These are phyloP conservation scores for Plectrocnemia conspersa DNA, from an alignment of 1,140 invertebrate species.

Conservation along the genomic window DNA sequence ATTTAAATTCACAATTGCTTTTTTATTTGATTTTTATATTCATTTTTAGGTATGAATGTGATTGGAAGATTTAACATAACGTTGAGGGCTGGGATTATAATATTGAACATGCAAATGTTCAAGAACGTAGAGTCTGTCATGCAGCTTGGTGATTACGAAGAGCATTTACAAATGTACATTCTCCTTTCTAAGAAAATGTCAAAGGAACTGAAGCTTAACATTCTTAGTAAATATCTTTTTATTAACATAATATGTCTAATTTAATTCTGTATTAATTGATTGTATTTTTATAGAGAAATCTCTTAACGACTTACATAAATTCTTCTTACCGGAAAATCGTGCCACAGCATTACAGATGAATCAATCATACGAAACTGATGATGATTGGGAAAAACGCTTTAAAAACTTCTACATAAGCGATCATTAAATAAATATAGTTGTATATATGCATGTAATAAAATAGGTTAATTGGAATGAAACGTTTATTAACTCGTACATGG, in stretches of 20 bases:
- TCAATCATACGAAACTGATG: slow-evolving; percentile 35
- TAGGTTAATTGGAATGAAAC: too few relatives aligned
- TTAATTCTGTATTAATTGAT: not conserved
- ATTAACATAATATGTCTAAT: too few relatives aligned
- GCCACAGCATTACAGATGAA: too few relatives aligned
- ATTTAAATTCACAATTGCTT: too few relatives aligned
- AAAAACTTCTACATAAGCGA: too few relatives aligned
- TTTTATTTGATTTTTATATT: too few relatives aligned
- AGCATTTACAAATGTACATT: slow-evolving; percentile 19
- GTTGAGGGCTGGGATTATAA: slow-evolving; percentile 1
- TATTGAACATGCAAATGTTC: slow-evolving; percentile 2
- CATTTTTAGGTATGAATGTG: slow-evolving; percentile 7
- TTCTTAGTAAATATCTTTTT: too few relatives aligned
- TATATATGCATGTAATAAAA: too few relatives aligned
- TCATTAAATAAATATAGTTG: too few relatives aligned
- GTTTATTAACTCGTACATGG: too few relatives aligned
- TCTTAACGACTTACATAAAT: slow-evolving; percentile 38
- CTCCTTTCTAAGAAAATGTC: not conserved
- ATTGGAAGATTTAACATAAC: not conserved
- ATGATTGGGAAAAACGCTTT: slow-evolving; percentile 42
- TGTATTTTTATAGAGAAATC: slow-evolving; percentile 38
- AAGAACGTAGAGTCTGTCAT: slow-evolving; percentile 8
- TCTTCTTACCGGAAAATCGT: slow-evolving; percentile 36
- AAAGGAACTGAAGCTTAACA: not conserved
- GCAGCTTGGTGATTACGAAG: not conserved